These are phyloP conservation scores for Drosophila ogumai DNA, from an alignment of 1,140 invertebrate genomes.

Conservation along the genomic window DNA sequence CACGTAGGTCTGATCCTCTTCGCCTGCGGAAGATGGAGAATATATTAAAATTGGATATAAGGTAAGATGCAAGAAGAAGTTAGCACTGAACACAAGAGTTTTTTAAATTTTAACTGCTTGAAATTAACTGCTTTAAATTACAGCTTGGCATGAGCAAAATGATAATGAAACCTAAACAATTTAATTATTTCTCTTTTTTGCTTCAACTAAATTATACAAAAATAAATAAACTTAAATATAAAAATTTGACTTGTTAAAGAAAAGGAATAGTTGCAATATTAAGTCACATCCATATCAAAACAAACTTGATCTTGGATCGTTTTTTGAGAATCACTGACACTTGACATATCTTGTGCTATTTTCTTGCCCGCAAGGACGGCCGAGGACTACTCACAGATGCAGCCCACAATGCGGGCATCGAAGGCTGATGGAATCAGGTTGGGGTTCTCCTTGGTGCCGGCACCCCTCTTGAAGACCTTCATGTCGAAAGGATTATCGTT, in stretches of 20 bases:
- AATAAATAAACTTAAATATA: not conserved
- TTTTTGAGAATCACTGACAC: not conserved
- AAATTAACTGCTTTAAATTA: too few species aligned
- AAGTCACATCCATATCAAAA: not conserved
- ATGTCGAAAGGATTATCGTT: conserved; percentile 96
- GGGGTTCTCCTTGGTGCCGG: conserved; percentile 93
- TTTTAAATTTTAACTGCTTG: not conserved
- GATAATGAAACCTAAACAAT: not conserved
- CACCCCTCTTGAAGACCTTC: conserved; percentile 91
- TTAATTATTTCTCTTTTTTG: not conserved
- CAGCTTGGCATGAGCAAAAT: too few species aligned
- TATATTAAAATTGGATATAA: not conserved
- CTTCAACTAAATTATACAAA: not conserved
- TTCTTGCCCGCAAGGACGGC: not conserved
- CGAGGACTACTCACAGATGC: conserved; percentile 90
- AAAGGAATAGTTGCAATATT: not conserved
- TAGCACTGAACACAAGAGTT: not conserved
- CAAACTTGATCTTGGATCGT: not conserved
- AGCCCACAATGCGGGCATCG: conserved; percentile 95
- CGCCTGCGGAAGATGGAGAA: conserved; percentile 85
- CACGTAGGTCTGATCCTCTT: conserved; percentile 94
- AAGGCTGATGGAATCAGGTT: conserved; percentile 95
- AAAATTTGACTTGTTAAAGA: not conserved
- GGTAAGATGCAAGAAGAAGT: too few species aligned
- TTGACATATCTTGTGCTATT: not conserved